A percentile compares a stretch with the other conserved stretches of the same genome.
phyloP scores from a whole-genome alignment of 2,888 invertebrate species.

The Callimorpha dominula region DNA sequence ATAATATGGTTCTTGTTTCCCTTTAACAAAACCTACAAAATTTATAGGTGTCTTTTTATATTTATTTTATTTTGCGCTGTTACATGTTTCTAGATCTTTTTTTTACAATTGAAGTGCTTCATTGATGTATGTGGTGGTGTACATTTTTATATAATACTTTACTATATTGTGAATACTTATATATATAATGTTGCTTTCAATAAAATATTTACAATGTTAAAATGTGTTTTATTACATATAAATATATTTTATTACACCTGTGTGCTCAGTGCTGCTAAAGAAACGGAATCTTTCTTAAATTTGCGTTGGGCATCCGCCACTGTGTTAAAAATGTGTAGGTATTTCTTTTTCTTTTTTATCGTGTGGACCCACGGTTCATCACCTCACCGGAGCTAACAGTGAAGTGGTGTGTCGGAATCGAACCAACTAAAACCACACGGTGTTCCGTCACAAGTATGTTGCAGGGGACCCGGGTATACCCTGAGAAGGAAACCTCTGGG shows the following conservation, averaged over 20 bases:
- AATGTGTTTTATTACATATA: conserved; percentile 19
- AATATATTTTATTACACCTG: no score
- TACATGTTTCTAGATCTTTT: conserved; percentile 14
- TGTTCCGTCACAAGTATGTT: no score
- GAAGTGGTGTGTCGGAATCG: no score
- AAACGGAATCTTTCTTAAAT: not conserved
- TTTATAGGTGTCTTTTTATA: not conserved
- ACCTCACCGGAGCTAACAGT: no score
- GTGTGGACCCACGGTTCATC: no score
- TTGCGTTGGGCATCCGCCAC: no score
- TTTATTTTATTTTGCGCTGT: not conserved
- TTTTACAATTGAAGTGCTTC: conserved; percentile 19
- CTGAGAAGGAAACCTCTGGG: no score
- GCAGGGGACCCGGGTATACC: no score
- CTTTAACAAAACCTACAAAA: not conserved
- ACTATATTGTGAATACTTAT: conserved; percentile 39
- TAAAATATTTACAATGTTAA: conserved; percentile 48
- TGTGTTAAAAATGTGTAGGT: no score
- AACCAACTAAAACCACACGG: no score
- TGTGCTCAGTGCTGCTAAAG: not conserved
- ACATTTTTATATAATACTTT: conserved; percentile 39
- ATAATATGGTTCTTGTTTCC: not conserved
- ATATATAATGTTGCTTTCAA: conserved; percentile 52
- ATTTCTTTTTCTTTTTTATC: no score
- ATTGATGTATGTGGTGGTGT: conserved; percentile 43